Evolutionary conservation across 2,888 invertebrate species (phyloP).

Genomic region (Habrosyne pyritoides): DNA sequence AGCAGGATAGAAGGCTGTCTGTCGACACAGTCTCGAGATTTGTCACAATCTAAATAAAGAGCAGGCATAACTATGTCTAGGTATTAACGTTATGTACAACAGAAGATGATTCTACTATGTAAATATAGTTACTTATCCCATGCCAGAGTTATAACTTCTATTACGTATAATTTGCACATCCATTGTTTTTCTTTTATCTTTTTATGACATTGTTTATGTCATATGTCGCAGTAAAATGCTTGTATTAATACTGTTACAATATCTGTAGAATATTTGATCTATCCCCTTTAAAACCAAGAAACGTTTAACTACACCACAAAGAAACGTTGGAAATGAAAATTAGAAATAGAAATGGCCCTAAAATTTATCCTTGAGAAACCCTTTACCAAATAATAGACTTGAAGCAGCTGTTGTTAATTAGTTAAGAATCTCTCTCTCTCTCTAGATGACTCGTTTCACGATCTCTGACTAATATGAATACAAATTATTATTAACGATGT

Average conservation of each 20-base stretch:
- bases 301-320: too few relatives aligned
- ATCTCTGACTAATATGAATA: too few relatives aligned
- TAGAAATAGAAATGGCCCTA: not conserved
- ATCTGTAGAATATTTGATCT: not conserved
- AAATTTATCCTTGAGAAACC: not conserved
- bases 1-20: not conserved
- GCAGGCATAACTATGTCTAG: not conserved
- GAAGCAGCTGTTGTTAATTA: not conserved
- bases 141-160: not conserved
- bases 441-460: not conserved
- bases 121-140: not conserved
- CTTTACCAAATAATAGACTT: not conserved
- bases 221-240: not conserved
- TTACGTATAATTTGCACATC: not conserved
- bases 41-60: not conserved
- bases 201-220: not conserved
- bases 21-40: not conserved
- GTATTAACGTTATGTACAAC: too few relatives aligned
- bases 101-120: not conserved
- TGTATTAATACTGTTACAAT: not conserved
- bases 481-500: not conserved
- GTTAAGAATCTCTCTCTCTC: too few relatives aligned
- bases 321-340: not conserved
- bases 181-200: constrained; percentile 1
- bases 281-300: too few relatives aligned